Conservation (phyloP, 2,888 invertebrate genomes). For the Crossocerus cetratus region DNA sequence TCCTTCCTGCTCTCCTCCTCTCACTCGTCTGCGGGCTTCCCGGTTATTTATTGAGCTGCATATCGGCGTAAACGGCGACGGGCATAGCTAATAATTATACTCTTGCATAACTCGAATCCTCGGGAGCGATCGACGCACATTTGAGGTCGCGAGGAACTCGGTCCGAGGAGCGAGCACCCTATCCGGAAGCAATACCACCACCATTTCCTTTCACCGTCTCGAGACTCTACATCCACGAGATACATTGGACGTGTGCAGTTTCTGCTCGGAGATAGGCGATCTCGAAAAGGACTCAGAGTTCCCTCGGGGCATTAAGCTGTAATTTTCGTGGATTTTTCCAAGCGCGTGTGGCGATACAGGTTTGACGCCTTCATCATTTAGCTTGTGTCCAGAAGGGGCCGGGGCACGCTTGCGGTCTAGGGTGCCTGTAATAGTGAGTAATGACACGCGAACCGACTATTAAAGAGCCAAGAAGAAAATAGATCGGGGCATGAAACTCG, state of each 20-base stretch:
- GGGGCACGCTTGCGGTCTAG: too few species aligned
- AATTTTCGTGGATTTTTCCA: too few species aligned
- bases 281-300: too few species aligned
- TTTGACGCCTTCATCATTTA: too few species aligned
- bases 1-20: background rate
- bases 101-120: constrained; percentile 20
- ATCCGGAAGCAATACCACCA: constrained; percentile 43
- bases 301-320: too few species aligned
- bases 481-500: too few species aligned
- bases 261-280: too few species aligned
- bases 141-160: constrained; percentile 33
- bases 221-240: constrained; percentile 20
- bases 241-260: constrained; percentile 1
- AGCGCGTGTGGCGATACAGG: too few species aligned
- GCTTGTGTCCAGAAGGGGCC: too few species aligned
- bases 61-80: constrained; percentile 34
- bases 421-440: too few species aligned
- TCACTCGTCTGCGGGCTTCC: constrained; percentile 32
- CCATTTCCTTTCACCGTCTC: constrained; percentile 44
- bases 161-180: constrained; percentile 12
- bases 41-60: constrained; percentile 45
- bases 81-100: constrained; percentile 47
- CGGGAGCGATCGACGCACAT: constrained; percentile 29
- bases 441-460: too few species aligned
- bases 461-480: too few species aligned